Evolutionary conservation across 1,140 invertebrate species (phyloP).

Genomic region (Cydia strobilella): DNA sequence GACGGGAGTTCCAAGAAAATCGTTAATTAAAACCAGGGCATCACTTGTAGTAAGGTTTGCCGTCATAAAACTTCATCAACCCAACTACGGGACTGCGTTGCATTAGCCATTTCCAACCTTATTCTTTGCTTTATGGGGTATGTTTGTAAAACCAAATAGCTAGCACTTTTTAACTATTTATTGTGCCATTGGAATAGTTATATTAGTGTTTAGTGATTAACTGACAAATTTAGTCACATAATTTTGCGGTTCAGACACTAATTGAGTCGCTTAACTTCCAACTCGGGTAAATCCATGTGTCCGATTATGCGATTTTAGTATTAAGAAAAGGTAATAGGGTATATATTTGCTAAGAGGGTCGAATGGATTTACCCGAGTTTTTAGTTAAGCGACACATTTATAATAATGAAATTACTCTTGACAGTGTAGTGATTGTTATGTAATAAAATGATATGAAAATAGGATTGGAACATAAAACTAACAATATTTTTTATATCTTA

Average conservation of each 20-base stretch:
- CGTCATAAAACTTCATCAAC: conserved; percentile 48
- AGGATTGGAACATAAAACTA: neutral
- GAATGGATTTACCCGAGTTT: too few relatives aligned
- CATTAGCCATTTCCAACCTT: neutral
- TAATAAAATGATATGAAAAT: neutral
- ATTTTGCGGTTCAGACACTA: too few relatives aligned
- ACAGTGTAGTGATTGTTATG: neutral
- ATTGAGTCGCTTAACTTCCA: too few relatives aligned
- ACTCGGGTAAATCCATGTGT: too few relatives aligned
- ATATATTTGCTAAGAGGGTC: too few relatives aligned
- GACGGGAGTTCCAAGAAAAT: conserved; percentile 46
- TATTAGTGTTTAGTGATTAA: conserved; percentile 36
- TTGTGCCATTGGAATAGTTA: conserved; percentile 48
- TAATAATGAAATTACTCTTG: neutral
- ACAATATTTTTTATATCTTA: too few relatives aligned
- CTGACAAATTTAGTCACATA: too few relatives aligned
- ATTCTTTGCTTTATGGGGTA: neutral
- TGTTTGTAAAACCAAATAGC: conserved; percentile 33
- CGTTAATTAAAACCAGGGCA: conserved; percentile 51
- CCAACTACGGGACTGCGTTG: neutral
- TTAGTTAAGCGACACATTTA: too few relatives aligned
- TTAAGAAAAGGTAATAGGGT: too few relatives aligned
- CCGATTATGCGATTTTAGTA: too few relatives aligned
- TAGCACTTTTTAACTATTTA: conserved; percentile 38
- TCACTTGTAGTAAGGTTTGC: conserved; percentile 46